Evolutionary conservation across 2,888 invertebrate species (phyloP).

Genomic region (Eumacrocentrus americanus): DNA sequence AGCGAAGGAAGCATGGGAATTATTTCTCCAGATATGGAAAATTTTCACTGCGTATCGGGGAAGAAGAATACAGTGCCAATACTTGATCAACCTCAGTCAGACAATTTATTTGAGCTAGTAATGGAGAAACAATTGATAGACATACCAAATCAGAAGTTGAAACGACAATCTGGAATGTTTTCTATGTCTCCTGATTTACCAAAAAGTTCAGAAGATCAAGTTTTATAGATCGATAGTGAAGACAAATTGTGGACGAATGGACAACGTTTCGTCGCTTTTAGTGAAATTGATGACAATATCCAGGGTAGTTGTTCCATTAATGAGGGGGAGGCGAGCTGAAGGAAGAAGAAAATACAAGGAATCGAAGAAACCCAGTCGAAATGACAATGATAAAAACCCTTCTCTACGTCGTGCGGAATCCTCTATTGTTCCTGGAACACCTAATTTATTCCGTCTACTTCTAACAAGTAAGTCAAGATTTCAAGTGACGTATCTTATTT

Average conservation of each 20-base stretch:
- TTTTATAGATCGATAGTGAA: conserved; percentile 24
- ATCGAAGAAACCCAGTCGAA: conserved; percentile 62
- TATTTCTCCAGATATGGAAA: not conserved
- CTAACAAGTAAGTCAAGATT: conserved; percentile 49
- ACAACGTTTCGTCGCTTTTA: conserved; percentile 60
- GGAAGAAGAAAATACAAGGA: conserved; percentile 74
- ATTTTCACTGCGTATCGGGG: not conserved
- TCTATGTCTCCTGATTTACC: not conserved
- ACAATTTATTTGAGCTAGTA: not conserved
- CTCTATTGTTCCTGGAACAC: conserved; percentile 19
- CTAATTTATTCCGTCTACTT: conserved; percentile 36
- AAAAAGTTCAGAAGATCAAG: not conserved
- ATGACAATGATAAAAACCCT: conserved; percentile 50
- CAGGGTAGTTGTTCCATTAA: conserved; percentile 89
- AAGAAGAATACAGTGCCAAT: not conserved
- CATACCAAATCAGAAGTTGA: not conserved
- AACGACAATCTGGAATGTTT: not conserved
- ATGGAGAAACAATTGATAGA: not conserved
- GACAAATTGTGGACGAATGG: conserved; percentile 47
- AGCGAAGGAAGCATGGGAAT: conserved; percentile 36
- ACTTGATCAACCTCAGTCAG: no score
- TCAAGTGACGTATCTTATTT: not conserved
- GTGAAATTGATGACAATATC: conserved; percentile 87
- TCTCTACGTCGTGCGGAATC: conserved; percentile 42
- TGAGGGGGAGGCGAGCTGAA: conserved; percentile 78